Evolutionary conservation across 2,113 vertebrate species (phyloP).

Genomic region (Cephalopholis sonnerati): DNA sequence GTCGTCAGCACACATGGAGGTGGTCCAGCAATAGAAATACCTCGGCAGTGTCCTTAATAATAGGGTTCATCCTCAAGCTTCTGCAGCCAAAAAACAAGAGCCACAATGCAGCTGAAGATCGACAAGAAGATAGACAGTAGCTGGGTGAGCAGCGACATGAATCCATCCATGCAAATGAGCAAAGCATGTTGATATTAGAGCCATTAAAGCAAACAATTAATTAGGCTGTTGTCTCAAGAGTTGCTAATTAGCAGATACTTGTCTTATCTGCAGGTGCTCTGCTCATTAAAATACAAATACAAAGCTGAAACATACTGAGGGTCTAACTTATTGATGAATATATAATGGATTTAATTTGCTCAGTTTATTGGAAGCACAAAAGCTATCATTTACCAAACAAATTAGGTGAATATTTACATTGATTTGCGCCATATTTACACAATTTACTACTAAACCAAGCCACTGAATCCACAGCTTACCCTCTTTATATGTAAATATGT

Average conservation of each 20-base stretch:
- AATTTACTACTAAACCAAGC: neutral
- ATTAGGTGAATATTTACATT: neutral
- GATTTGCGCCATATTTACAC: neutral
- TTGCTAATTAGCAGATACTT: constrained; percentile 17
- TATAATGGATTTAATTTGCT: constrained; percentile 1
- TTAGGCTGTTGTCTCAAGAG: constrained; percentile 29
- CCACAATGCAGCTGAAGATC: neutral
- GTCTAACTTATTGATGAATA: neutral
- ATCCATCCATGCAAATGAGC: constrained; percentile 17
- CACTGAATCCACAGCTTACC: neutral
- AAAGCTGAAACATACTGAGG: neutral
- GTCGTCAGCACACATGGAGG: neutral
- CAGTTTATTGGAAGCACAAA: neutral
- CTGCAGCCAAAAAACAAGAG: neutral
- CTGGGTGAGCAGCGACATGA: constrained; percentile 4
- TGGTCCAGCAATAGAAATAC: constrained; percentile 19
- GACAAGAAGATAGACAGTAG: neutral
- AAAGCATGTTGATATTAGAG: constrained; percentile 3
- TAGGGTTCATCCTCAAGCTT: constrained; percentile 20
- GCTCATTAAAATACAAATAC: constrained; percentile 21
- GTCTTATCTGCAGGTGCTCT: constrained; percentile 14
- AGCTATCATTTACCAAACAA: neutral
- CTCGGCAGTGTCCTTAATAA: constrained; percentile 12
- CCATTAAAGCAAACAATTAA: constrained; percentile 32
- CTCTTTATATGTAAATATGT: neutral